A percentile compares a stretch with the other conserved stretches of the same genome.
These are phyloP conservation scores for Gymnodraco acuticeps DNA, from an alignment of 2,797 vertebrate species.

Conservation along the genomic window DNA sequence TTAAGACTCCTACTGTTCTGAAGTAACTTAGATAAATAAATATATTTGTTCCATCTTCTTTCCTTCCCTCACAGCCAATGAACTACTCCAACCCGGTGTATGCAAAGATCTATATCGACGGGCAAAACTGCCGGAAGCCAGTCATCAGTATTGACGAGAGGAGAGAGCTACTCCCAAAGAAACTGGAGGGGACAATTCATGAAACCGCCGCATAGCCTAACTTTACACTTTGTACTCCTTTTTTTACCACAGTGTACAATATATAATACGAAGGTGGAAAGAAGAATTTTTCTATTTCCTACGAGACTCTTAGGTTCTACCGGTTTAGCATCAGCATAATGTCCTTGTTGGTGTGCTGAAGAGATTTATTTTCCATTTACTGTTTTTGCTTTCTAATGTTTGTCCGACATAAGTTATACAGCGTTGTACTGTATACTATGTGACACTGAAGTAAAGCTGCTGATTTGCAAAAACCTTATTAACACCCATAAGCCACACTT, in stretches of 20 bases:
- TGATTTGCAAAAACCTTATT: slow-evolving; percentile 90
- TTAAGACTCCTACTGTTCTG: slow-evolving; percentile 22
- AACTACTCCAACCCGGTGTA: slow-evolving; percentile 99
- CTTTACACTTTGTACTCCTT: slow-evolving; percentile 90
- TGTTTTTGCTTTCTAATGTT: slow-evolving; percentile 82
- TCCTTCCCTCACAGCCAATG: slow-evolving; percentile 87
- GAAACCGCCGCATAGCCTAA: slow-evolving; percentile 98
- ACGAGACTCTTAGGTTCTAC: slow-evolving; percentile 91
- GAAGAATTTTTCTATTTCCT: slow-evolving; percentile 95
- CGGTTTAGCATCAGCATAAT: slow-evolving; percentile 92
- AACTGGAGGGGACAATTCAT: slow-evolving; percentile 98
- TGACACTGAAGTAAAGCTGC: slow-evolving; percentile 90
- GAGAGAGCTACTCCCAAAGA: slow-evolving; percentile 99
- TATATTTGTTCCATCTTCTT: background rate
- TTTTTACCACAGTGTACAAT: slow-evolving; percentile 86
- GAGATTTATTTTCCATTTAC: slow-evolving; percentile 85
- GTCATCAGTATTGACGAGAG: slow-evolving; percentile 97
- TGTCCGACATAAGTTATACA: slow-evolving; percentile 88
- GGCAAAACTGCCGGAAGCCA: slow-evolving; percentile 97
- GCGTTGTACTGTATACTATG: slow-evolving; percentile 88
- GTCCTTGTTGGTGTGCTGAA: slow-evolving; percentile 91
- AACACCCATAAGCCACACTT: slow-evolving; percentile 75
- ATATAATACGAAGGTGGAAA: slow-evolving; percentile 87
- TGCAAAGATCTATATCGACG: slow-evolving; percentile 97
- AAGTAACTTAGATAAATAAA: background rate